phyloP scores from a whole-genome alignment of 23 tunicate species.

The Halocynthia aurantium region DNA sequence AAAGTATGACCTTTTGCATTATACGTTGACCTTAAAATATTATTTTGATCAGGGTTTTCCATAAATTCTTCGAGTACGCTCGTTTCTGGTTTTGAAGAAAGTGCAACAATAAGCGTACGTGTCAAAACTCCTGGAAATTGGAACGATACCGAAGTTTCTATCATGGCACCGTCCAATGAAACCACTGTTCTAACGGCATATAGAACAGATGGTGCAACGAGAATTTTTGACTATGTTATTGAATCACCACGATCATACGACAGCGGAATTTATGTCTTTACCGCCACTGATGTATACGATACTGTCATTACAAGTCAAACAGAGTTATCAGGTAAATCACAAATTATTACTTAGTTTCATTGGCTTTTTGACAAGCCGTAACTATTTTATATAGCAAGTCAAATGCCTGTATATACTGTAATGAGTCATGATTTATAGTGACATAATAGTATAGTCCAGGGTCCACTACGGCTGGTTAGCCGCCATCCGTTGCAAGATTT shows the following conservation, averaged over 20 bases:
- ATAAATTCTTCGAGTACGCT: no score
- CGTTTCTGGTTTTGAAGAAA: background rate
- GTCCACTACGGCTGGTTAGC: no score
- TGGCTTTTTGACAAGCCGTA: no score
- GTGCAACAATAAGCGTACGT: background rate
- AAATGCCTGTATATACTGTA: no score
- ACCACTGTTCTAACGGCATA: background rate
- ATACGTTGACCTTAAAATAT: no score
- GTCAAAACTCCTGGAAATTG: background rate
- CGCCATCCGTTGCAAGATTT: no score
- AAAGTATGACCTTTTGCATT: no score
- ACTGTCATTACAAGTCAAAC: background rate
- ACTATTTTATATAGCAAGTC: no score
- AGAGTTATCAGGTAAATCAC: background rate
- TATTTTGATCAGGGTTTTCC: no score
- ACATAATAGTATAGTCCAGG: no score
- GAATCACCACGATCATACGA: background rate
- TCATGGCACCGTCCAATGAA: background rate
- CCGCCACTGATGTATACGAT: slow-evolving; percentile 8
- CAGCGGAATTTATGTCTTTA: slow-evolving; percentile 10
- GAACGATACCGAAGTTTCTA: background rate
- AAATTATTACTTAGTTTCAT: no score
- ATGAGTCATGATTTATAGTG: no score
- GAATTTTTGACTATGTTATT: background rate
- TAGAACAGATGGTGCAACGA: background rate